These are phyloP conservation scores for Bombylius discolor DNA, from an alignment of 2,888 invertebrate genomes.

Conservation along the genomic window DNA sequence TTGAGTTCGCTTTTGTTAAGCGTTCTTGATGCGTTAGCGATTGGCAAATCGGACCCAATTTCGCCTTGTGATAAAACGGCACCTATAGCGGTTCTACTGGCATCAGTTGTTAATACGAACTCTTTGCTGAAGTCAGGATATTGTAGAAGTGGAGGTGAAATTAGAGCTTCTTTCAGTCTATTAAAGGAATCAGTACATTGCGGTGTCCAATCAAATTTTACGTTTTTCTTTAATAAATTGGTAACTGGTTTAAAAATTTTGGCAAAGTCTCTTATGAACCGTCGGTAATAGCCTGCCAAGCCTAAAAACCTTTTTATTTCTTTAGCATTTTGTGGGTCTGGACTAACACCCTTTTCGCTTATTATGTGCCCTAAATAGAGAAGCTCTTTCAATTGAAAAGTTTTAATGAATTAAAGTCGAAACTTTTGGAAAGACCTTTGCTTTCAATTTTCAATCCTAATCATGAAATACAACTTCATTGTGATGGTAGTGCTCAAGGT, in stretches of 20 bases:
- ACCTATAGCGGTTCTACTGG: constrained; percentile 17
- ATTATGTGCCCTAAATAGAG: constrained; percentile 20
- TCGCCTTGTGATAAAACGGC: constrained; percentile 17
- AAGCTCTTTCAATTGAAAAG: constrained; percentile 7
- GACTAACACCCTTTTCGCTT: constrained; percentile 17
- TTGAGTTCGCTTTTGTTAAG: constrained; percentile 16
- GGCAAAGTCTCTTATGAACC: constrained; percentile 7
- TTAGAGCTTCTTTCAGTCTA: constrained; percentile 1
- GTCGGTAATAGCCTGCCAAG: constrained; percentile 15
- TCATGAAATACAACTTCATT: background rate
- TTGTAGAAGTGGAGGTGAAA: constrained; percentile 21
- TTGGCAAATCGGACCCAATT: constrained; percentile 11
- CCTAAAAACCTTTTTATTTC: constrained; percentile 18
- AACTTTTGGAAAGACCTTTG: too few species aligned
- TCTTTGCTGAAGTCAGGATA: constrained; percentile 24
- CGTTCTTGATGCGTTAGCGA: constrained; percentile 19
- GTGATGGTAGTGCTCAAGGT: background rate
- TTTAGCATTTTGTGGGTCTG: constrained; percentile 12
- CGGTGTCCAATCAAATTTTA: constrained; percentile 2
- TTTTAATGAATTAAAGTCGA: too few species aligned
- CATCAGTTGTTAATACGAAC: constrained; percentile 21
- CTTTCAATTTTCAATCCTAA: too few species aligned
- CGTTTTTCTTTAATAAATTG: background rate
- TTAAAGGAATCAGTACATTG: constrained; percentile 1
- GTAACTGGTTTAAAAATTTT: constrained; percentile 2